phyloP scores from a whole-genome alignment of 2,888 invertebrate genomes.

The Prosopocoilus inquinatus region DNA sequence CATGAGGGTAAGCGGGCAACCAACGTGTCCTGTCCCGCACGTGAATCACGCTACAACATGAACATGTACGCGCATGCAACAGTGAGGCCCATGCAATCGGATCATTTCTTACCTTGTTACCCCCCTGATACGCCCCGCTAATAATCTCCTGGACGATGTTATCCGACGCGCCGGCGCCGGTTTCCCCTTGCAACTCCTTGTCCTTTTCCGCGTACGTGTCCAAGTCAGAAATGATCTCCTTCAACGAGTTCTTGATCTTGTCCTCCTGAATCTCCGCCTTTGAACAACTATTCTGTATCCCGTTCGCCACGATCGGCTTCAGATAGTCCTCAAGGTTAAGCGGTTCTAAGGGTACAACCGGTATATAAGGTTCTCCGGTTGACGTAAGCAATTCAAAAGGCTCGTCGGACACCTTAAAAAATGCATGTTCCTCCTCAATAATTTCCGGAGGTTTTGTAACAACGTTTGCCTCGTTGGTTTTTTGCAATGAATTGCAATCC shows the following conservation, averaged over 20 bases:
- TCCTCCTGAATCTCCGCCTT: conserved; percentile 53
- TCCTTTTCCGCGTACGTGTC: conserved; percentile 58
- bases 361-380: conserved; percentile 15
- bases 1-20: conserved; percentile 41
- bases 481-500: too few species aligned
- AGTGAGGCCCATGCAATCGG: neutral
- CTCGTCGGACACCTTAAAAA: neutral
- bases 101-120: conserved; percentile 13
- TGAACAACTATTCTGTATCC: neutral
- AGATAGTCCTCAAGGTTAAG: conserved; percentile 18
- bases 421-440: too few species aligned
- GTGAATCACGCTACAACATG: conserved; percentile 17
- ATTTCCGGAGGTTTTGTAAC: too few species aligned
- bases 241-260: conserved; percentile 56
- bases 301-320: conserved; percentile 32
- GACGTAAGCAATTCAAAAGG: conserved; percentile 14
- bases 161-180: neutral
- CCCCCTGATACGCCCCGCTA: neutral
- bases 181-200: conserved; percentile 14
- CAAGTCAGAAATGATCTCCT: conserved; percentile 62
- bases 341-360: conserved; percentile 20
- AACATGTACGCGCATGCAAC: neutral
- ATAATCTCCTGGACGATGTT: conserved; percentile 1
- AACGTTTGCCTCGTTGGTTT: too few species aligned
- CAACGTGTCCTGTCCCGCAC: conserved; percentile 34